These are phyloP conservation scores for Timandra comae DNA, from an alignment of 2,888 invertebrate genomes.

Conservation along the genomic window DNA sequence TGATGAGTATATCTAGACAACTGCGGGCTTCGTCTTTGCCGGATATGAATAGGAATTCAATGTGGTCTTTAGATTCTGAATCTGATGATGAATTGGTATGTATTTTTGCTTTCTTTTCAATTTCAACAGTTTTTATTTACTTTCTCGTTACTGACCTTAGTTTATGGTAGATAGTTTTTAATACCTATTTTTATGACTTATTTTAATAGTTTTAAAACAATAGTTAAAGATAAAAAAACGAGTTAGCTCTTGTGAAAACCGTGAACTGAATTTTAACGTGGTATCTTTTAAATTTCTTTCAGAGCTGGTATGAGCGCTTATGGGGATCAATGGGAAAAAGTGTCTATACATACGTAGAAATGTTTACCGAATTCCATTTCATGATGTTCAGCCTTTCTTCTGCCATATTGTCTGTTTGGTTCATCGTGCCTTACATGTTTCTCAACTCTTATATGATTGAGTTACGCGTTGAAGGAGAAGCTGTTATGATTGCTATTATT, in stretches of 20 bases:
- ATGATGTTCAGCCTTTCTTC: constrained; percentile 89
- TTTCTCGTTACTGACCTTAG: too few relatives aligned
- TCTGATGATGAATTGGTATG: constrained; percentile 83
- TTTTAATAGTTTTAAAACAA: too few relatives aligned
- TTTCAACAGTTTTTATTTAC: too few relatives aligned
- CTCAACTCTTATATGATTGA: constrained; percentile 79
- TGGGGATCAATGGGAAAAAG: constrained; percentile 80
- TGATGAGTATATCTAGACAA: constrained; percentile 86
- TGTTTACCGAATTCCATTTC: constrained; percentile 88
- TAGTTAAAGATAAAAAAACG: too few relatives aligned
- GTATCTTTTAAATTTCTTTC: too few relatives aligned
- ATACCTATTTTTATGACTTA: too few relatives aligned
- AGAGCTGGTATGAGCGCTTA: constrained; percentile 85
- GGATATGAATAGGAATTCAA: constrained; percentile 90
- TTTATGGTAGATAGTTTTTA: too few relatives aligned
- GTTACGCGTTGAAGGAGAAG: constrained; percentile 81
- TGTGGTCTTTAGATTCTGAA: constrained; percentile 80
- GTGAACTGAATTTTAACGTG: too few relatives aligned
- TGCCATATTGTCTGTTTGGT: constrained; percentile 92
- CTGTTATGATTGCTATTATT: constrained; percentile 88
- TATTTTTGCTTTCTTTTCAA: too few relatives aligned
- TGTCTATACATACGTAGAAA: constrained; percentile 85
- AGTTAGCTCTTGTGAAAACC: too few relatives aligned
- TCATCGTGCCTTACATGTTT: constrained; percentile 95
- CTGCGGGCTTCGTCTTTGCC: constrained; percentile 91